Percentiles rank a stretch among this genome's conserved stretches.
Conservation (phyloP, 2,797 vertebrate genomes). For the Danio kyathit region DNA sequence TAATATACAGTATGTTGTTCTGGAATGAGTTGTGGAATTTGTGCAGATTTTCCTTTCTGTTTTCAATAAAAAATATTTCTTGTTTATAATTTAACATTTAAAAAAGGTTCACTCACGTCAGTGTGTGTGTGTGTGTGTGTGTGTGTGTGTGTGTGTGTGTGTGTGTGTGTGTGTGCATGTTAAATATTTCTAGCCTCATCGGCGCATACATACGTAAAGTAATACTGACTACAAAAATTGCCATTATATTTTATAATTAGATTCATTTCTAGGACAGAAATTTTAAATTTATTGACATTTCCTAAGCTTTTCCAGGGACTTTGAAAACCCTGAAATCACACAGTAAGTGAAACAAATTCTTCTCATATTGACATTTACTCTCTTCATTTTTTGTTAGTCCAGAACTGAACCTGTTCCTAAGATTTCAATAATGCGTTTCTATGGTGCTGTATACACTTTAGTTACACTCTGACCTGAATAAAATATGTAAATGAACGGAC, state of each 20-base stretch:
- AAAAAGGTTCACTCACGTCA: too few species aligned
- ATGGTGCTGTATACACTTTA: not conserved
- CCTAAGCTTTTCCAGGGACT: not conserved
- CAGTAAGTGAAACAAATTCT: not conserved
- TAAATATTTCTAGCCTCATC: too few species aligned
- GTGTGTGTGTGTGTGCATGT: too few species aligned
- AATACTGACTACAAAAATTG: not conserved
- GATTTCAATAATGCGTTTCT: not conserved
- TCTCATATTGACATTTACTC: not conserved
- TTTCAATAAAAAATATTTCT: too few species aligned
- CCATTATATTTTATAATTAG: not conserved
- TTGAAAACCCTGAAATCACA: not conserved
- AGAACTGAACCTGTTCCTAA: not conserved
- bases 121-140: too few species aligned
- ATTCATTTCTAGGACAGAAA: not conserved
- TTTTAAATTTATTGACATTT: not conserved
- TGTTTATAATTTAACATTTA: too few species aligned
- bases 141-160: too few species aligned
- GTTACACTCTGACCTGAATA: not conserved
- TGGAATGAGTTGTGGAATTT: too few species aligned
- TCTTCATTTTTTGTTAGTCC: not conserved
- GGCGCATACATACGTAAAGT: not conserved
- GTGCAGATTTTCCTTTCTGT: too few species aligned
- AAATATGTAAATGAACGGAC: not conserved
- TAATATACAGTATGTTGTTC: too few species aligned